phyloP scores from a whole-genome alignment of 2,113 vertebrate genomes.

The Melospiza melodia region DNA sequence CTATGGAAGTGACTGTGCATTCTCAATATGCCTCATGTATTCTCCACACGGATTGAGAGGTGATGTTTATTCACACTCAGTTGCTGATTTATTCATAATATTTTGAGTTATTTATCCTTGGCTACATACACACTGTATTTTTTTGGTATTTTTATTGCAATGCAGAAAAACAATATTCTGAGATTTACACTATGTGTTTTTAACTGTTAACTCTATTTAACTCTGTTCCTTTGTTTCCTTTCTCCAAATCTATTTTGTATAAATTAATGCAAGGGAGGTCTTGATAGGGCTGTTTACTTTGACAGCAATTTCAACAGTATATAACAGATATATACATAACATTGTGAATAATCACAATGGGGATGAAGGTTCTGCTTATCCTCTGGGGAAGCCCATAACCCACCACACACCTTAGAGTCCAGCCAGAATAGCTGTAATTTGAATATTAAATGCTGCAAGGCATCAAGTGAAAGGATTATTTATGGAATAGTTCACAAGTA shows the following conservation, averaged over 20 bases:
- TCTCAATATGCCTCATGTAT: neutral
- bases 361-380: neutral
- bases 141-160: neutral
- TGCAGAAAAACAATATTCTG: neutral
- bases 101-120: neutral
- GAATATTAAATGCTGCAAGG: neutral
- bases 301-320: neutral
- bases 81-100: neutral
- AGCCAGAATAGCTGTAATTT: neutral
- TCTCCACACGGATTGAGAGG: neutral
- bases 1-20: neutral
- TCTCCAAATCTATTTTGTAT: neutral
- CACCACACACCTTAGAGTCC: neutral
- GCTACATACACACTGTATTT: neutral
- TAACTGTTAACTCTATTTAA: neutral
- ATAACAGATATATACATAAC: neutral
- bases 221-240: neutral
- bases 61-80: neutral
- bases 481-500: neutral
- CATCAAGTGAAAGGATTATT: neutral
- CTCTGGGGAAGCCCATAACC: neutral
- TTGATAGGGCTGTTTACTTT: neutral
- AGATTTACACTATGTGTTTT: neutral
- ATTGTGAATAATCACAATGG: neutral
- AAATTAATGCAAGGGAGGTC: neutral